Evolutionary conservation across 2,113 vertebrate species (phyloP).

Genomic region (Thermophis baileyi): DNA sequence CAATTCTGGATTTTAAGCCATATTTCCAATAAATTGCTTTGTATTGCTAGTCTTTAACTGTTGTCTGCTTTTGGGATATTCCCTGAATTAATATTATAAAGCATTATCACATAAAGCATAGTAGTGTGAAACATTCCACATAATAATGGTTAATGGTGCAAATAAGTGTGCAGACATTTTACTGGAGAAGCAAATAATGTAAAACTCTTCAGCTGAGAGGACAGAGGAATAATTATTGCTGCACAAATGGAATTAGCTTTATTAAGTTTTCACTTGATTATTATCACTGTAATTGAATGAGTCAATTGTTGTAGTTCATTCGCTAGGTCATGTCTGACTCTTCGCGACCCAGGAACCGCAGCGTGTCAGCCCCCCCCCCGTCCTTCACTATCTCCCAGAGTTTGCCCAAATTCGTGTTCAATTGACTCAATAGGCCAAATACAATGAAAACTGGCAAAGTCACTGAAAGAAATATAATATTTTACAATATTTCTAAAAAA

Average conservation of each 20-base stretch:
- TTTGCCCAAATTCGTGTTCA: background rate
- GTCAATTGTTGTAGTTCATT: slow-evolving; percentile 17
- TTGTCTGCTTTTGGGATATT: background rate
- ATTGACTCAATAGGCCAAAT: slow-evolving; percentile 46
- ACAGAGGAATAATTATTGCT: slow-evolving; percentile 18
- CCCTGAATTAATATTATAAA: background rate
- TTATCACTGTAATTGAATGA: slow-evolving; percentile 41
- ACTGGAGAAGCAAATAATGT: slow-evolving; percentile 22
- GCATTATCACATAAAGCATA: background rate
- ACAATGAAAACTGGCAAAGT: slow-evolving; percentile 28
- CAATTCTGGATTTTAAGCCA: background rate
- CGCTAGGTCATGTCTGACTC: background rate
- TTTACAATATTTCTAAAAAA: slow-evolving; percentile 28
- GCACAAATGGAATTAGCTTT: slow-evolving; percentile 53
- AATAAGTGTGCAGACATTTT: slow-evolving; percentile 20
- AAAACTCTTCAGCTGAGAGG: slow-evolving; percentile 39
- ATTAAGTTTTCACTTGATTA: slow-evolving; percentile 41
- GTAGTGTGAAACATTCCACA: slow-evolving; percentile 47
- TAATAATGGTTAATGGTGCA: slow-evolving; percentile 36
- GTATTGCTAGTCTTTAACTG: background rate
- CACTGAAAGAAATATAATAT: slow-evolving; percentile 19
- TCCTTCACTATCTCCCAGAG: background rate
- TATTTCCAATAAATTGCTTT: background rate
- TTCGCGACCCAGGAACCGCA: background rate
- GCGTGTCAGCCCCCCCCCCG: background rate